Percentiles rank a stretch among this genome's conserved stretches.
Conservation (phyloP, 2,797 vertebrate species). For the Sternotherus odoratus region DNA sequence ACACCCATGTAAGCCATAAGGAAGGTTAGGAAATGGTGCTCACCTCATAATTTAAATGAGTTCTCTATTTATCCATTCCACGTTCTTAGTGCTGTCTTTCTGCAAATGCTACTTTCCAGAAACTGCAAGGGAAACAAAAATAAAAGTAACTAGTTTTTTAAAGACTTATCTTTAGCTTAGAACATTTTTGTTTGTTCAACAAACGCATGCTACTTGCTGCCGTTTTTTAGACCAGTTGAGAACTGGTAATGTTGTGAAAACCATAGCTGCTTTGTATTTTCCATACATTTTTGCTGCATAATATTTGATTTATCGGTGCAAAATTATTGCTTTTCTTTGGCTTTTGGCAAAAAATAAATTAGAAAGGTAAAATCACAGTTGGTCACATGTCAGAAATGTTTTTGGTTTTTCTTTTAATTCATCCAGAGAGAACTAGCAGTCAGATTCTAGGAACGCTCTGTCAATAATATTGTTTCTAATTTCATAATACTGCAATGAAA, state of each 20-base stretch:
- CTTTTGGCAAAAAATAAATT: neutral
- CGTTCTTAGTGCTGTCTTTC: neutral
- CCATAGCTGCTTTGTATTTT: rapidly evolving
- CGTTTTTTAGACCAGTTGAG: neutral
- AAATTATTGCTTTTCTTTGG: neutral
- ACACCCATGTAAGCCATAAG: neutral
- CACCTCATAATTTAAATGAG: neutral
- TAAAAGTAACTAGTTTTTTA: neutral
- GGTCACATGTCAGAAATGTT: neutral
- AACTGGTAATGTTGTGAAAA: neutral
- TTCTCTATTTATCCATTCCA: rapidly evolving
- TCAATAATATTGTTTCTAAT: neutral
- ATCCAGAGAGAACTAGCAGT: neutral
- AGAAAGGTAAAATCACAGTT: neutral
- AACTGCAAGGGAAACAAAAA: neutral
- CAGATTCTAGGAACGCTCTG: neutral
- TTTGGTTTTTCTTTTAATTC: neutral
- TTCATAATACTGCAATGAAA: neutral
- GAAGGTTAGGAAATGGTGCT: neutral
- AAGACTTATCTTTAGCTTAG: neutral
- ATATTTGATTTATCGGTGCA: neutral
- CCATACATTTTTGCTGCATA: neutral
- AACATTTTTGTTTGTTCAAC: neutral
- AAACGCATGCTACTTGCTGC: rapidly evolving
- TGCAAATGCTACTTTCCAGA: neutral